These are phyloP conservation scores for Pristionchus maxplancki DNA, from an alignment of 2,888 invertebrate species.

Conservation along the genomic window DNA sequence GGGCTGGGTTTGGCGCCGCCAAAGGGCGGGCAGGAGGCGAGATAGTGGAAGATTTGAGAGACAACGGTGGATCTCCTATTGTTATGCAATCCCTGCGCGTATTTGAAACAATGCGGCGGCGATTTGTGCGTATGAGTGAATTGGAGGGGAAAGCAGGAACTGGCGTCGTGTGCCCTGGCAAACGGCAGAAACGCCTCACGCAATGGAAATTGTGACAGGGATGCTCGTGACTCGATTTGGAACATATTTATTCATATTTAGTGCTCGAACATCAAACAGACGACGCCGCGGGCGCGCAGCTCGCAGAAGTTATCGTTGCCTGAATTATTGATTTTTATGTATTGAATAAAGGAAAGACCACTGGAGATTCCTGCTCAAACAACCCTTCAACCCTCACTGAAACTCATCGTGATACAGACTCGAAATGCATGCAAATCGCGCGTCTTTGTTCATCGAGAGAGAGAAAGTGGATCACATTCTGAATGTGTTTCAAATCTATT, in stretches of 20 bases:
- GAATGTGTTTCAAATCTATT: neutral
- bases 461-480: neutral
- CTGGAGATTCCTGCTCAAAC: neutral
- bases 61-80: neutral
- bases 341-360: too few relatives aligned
- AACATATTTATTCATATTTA: neutral
- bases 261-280: slow-evolving; percentile 46
- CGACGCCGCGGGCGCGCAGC: slow-evolving; percentile 9
- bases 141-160: neutral
- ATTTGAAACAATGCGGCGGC: slow-evolving; percentile 1
- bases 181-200: too few relatives aligned
- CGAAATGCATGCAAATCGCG: too few relatives aligned
- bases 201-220: neutral
- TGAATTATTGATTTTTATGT: neutral
- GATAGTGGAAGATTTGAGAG: neutral
- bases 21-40: neutral
- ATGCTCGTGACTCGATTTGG: neutral
- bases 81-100: neutral
- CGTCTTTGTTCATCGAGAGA: neutral
- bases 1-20: neutral
- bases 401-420: neutral
- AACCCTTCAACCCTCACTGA: neutral
- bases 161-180: slow-evolving; percentile 53
- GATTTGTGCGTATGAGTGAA: neutral
- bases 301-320: slow-evolving; percentile 49